A percentile compares a stretch with the other conserved stretches of the same genome.
Conservation (phyloP, 2,888 invertebrate species). For the Idaea straminata region DNA sequence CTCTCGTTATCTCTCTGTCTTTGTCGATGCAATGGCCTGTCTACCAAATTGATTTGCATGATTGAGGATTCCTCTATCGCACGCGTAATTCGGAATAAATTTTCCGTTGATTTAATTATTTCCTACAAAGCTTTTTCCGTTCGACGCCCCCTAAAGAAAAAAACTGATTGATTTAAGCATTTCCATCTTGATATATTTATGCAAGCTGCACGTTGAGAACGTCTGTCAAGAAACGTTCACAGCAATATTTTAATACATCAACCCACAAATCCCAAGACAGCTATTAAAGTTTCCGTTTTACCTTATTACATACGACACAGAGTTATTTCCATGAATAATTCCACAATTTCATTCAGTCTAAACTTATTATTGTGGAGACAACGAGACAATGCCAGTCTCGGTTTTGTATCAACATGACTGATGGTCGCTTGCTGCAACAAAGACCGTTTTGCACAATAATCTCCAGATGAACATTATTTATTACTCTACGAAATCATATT, state of each 20-base stretch:
- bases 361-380: slow-evolving; percentile 54
- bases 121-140: neutral
- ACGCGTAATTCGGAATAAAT: neutral
- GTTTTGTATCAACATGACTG: slow-evolving; percentile 71
- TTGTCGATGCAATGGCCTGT: slow-evolving; percentile 1
- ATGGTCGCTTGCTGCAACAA: slow-evolving; percentile 68
- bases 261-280: slow-evolving; percentile 39
- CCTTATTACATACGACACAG: slow-evolving; percentile 51
- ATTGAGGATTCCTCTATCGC: slow-evolving; percentile 16
- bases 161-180: neutral
- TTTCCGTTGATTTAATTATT: neutral
- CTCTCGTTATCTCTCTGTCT: slow-evolving; percentile 25
- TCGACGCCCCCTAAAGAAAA: neutral
- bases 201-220: neutral
- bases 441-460: slow-evolving; percentile 58
- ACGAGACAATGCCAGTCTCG: slow-evolving; percentile 62
- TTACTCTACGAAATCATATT: slow-evolving; percentile 29
- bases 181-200: neutral
- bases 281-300: slow-evolving; percentile 50
- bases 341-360: slow-evolving; percentile 52
- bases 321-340: slow-evolving; percentile 60
- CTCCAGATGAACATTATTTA: slow-evolving; percentile 32
- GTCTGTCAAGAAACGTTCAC: slow-evolving; percentile 25
- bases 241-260: slow-evolving; percentile 27
- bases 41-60: slow-evolving; percentile 21